Percentiles rank a stretch among this genome's conserved stretches.
Conservation (phyloP, 2,797 vertebrate genomes). For the Esox masquinongy region DNA sequence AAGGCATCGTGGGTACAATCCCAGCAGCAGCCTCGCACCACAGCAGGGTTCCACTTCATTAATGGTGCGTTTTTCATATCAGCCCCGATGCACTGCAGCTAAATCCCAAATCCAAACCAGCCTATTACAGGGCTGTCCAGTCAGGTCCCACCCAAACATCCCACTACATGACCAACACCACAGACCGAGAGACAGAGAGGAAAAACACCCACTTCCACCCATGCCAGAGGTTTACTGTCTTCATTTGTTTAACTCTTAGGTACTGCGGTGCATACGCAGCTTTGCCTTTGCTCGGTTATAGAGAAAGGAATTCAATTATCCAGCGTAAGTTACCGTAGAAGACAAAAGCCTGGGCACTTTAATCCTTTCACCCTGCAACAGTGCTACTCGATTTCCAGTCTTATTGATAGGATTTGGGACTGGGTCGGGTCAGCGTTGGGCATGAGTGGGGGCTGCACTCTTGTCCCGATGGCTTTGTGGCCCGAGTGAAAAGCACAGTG, state of each 20-base stretch:
- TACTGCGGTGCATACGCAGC: not conserved
- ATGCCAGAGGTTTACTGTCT: not conserved
- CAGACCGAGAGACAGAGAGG: not conserved
- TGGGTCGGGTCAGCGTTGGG: conserved; percentile 10
- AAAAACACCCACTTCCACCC: not conserved
- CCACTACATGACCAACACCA: conserved; percentile 18
- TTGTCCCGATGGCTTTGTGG: conserved; percentile 53
- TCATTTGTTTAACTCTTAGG: conserved; percentile 15
- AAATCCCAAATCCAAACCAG: conserved; percentile 32
- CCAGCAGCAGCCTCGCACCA: conserved; percentile 23
- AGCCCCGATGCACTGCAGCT: conserved; percentile 26
- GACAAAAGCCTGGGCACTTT: conserved; percentile 28
- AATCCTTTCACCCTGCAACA: conserved; percentile 18
- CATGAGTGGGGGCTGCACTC: conserved; percentile 24
- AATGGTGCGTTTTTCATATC: conserved; percentile 35
- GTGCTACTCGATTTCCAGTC: conserved; percentile 33
- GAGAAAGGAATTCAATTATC: conserved; percentile 31
- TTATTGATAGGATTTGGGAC: conserved; percentile 45
- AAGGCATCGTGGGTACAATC: conserved; percentile 14
- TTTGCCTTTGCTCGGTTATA: not conserved
- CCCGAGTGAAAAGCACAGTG: conserved; percentile 65
- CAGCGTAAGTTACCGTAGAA: conserved; percentile 28
- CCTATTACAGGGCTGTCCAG: conserved; percentile 38
- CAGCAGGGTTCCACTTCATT: conserved; percentile 41
- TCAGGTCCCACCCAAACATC: conserved; percentile 14